Percentiles rank a stretch among this genome's conserved stretches.
Evolutionary conservation across 2,797 vertebrate species (phyloP).

Genomic region (Dipus sagitta): DNA sequence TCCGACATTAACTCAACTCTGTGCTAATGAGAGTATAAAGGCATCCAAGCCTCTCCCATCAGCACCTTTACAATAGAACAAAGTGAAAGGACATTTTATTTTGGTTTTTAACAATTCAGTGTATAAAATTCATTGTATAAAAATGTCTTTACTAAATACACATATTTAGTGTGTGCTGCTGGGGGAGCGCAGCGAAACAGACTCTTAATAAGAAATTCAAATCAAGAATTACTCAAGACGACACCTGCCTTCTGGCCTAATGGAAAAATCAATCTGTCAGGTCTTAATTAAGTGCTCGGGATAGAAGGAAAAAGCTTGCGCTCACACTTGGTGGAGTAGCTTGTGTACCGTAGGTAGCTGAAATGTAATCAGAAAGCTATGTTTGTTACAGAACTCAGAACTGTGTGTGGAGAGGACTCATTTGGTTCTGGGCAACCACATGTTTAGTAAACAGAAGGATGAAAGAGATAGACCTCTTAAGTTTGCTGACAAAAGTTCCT

Average conservation of each 20-base stretch:
- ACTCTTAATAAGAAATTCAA: slow-evolving; percentile 76
- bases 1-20: neutral
- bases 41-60: neutral
- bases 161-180: neutral
- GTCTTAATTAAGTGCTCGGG: slow-evolving; percentile 69
- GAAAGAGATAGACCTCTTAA: neutral
- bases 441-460: slow-evolving; percentile 43
- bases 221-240: slow-evolving; percentile 62
- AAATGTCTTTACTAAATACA: slow-evolving; percentile 54
- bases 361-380: neutral
- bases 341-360: neutral
- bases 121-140: slow-evolving; percentile 10
- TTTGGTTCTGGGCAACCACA: neutral
- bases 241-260: slow-evolving; percentile 72
- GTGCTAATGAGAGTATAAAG: neutral
- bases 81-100: neutral
- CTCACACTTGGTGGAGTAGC: neutral
- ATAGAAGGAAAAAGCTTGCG: slow-evolving; percentile 29
- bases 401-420: neutral
- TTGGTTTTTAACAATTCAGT: slow-evolving; percentile 10
- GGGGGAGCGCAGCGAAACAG: neutral
- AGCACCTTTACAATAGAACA: neutral
- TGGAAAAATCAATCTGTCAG: slow-evolving; percentile 72
- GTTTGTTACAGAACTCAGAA: neutral
- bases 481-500: slow-evolving; percentile 2